These are phyloP conservation scores for Platerodrilus igneus DNA, from an alignment of 2,888 invertebrate genomes.

Conservation along the genomic window DNA sequence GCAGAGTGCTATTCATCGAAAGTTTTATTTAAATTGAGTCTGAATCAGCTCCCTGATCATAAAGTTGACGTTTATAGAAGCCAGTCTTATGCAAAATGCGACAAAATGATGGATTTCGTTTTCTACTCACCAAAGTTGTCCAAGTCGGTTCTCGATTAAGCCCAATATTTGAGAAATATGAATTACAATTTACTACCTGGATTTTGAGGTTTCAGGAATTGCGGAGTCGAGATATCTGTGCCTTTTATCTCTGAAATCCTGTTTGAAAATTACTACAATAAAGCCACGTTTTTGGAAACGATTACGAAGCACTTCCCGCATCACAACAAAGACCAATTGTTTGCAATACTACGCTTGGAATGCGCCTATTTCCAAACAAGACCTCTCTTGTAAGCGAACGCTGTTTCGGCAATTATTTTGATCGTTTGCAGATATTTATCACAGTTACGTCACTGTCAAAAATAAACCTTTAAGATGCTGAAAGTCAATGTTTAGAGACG, in stretches of 20 bases:
- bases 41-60: slow-evolving; percentile 55
- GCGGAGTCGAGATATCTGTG: slow-evolving; percentile 68
- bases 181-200: slow-evolving; percentile 68
- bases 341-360: slow-evolving; percentile 49
- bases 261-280: slow-evolving; percentile 74
- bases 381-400: slow-evolving; percentile 41
- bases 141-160: slow-evolving; percentile 79
- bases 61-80: slow-evolving; percentile 45
- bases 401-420: slow-evolving; percentile 75
- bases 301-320: slow-evolving; percentile 73
- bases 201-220: slow-evolving; percentile 66
- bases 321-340: slow-evolving; percentile 68
- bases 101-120: slow-evolving; percentile 65
- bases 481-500: slow-evolving; percentile 68
- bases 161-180: slow-evolving; percentile 72
- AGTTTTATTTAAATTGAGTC: slow-evolving; percentile 71
- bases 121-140: slow-evolving; percentile 39
- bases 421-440: slow-evolving; percentile 78
- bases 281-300: slow-evolving; percentile 66
- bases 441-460: slow-evolving; percentile 77
- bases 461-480: slow-evolving; percentile 72
- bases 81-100: slow-evolving; percentile 55
- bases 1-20: slow-evolving; percentile 75
- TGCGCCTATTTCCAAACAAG: slow-evolving; percentile 37
- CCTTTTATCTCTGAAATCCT: slow-evolving; percentile 73